phyloP scores from a whole-genome alignment of 2,888 invertebrate species.

The Cephus pulcher region DNA sequence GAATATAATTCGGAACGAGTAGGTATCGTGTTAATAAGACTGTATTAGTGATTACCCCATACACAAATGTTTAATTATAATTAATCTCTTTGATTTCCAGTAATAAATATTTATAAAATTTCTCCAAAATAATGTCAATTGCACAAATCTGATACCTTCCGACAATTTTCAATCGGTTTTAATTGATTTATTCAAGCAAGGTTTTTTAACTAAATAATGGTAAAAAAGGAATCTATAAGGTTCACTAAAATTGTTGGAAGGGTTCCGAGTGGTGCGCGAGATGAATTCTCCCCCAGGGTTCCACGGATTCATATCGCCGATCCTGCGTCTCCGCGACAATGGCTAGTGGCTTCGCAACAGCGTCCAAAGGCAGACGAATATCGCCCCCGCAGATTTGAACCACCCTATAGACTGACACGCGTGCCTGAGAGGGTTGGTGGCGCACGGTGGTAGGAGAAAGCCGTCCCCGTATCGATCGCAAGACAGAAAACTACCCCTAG shows the following conservation, averaged over 20 bases:
- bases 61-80: too few relatives aligned
- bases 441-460: constrained; percentile 35
- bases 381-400: not conserved
- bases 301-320: not conserved
- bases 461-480: constrained; percentile 51
- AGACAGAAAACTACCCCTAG: constrained; percentile 54
- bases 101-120: too few relatives aligned
- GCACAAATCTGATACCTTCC: too few relatives aligned
- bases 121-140: too few relatives aligned
- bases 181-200: too few relatives aligned
- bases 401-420: constrained; percentile 24
- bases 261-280: not conserved
- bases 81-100: too few relatives aligned
- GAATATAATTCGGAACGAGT: too few relatives aligned
- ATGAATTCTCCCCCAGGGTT: not conserved
- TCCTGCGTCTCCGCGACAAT: not conserved
- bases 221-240: not conserved
- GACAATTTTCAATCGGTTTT: too few relatives aligned
- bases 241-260: not conserved
- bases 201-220: not conserved
- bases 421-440: constrained; percentile 39
- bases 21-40: too few relatives aligned
- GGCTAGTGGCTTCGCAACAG: not conserved
- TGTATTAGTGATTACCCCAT: too few relatives aligned
- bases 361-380: not conserved